Base-by-base conservation (phyloP, 2,888 invertebrate genomes). In the Zonitis immaculata region DNA sequence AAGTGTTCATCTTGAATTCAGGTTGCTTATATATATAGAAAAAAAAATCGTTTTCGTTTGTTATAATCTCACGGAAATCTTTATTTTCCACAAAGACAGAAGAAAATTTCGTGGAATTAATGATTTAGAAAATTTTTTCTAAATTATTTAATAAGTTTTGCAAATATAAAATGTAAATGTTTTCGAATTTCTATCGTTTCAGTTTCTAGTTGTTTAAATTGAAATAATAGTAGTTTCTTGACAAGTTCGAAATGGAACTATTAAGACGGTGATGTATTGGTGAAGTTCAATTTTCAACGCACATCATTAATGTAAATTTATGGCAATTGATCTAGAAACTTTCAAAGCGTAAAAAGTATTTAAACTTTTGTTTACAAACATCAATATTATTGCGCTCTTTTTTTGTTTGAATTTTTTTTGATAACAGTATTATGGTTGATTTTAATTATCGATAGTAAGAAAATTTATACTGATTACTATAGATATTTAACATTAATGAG, bases 221-320 rank as follows among this genome's bases (percentile, higher is more conserved):
- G 64, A 64, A 64, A 62, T 64, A 63, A 65, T 63, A 58, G 65
- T 58, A 62, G 57, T 65, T 39, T 63, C 61, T 57, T 62, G 66
- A 66, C 66, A 66, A 64, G 61, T 66, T 66, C 54, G 58, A 57
- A 66, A 64, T 66, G 62, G 59, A 66, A 65, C 64, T 65, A 65
- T 65, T 63, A 61, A 54, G 54, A 57, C 45, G n/a, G 59, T 65
- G 64, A 66, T 62, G 62, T 66, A 66, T 62, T 61, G 60, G 52
- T 45, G 54, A 59, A 49, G 64, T 66, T 66, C 66, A 65, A 66
- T 66, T 65, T 66, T 60, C 62, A 60, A 63, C 61, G 66, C 64
- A 64, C 62, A 64, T 66, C 66, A 64, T 66, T 64, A 65, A 65
- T 66, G 66, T 64, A 65, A 66, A 66, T 66, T 66, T 65, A 64